Conservation (phyloP, 64 coral and sea anemone genomes). For the Anthopleura sola region DNA sequence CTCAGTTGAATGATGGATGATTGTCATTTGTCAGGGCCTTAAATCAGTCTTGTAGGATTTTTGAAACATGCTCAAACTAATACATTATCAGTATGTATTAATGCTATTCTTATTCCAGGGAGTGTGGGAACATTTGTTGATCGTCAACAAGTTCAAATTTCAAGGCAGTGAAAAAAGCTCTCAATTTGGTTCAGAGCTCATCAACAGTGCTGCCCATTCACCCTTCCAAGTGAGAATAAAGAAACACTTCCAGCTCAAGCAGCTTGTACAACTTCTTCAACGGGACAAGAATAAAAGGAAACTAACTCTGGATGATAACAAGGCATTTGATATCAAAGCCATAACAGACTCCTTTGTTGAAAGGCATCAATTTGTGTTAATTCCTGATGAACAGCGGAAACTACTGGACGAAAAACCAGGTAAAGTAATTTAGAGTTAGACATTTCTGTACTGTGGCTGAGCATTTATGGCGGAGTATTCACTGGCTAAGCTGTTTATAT, state of each 20-base stretch:
- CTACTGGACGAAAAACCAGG: conserved; percentile 1
- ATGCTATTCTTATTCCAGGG: background rate
- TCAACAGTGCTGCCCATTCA: conserved; percentile 5
- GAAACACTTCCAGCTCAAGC: background rate
- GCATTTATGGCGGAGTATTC: background rate
- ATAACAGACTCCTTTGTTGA: background rate
- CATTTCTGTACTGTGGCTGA: too few relatives aligned
- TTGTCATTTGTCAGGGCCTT: too few relatives aligned
- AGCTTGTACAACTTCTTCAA: background rate
- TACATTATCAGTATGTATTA: too few relatives aligned
- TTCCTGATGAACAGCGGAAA: background rate
- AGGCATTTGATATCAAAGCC: background rate
- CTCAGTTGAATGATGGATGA: too few relatives aligned
- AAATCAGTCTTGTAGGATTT: too few relatives aligned
- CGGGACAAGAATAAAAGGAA: background rate
- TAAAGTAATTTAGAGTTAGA: too few relatives aligned
- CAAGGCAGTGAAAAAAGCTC: conserved; percentile 9
- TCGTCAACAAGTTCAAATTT: background rate
- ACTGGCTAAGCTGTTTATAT: background rate
- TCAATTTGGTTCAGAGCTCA: conserved; percentile 5
- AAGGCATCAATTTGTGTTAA: conserved; percentile 11
- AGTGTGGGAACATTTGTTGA: conserved; percentile 11
- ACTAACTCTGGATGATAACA: background rate
- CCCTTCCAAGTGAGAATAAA: conserved; percentile 1
- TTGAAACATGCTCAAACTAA: too few relatives aligned